Percentiles rank a stretch among this genome's conserved stretches.
These are phyloP conservation scores for Anarhynchus alexandrinus DNA, from an alignment of 2,113 vertebrate species.

Conservation along the genomic window DNA sequence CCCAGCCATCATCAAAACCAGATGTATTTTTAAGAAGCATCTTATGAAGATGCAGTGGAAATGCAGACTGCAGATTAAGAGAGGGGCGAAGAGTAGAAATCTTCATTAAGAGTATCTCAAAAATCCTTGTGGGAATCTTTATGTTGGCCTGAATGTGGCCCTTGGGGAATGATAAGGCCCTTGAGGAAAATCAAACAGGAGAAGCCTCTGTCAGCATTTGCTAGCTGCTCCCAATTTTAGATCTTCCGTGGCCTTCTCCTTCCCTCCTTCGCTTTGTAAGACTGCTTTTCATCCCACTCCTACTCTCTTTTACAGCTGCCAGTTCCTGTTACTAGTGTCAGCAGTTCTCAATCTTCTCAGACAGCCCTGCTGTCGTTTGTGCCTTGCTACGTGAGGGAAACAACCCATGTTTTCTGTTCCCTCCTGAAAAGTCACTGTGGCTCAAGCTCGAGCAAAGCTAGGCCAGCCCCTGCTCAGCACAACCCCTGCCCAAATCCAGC, in stretches of 20 bases:
- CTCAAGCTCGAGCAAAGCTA: neutral
- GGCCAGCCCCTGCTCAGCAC: neutral
- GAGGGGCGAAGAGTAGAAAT: neutral
- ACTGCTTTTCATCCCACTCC: neutral
- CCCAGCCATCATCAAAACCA: neutral
- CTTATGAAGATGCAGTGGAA: neutral
- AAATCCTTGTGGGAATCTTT: neutral
- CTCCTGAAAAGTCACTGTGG: neutral
- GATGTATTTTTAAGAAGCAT: neutral
- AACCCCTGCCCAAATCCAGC: neutral
- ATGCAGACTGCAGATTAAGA: neutral
- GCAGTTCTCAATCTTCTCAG: constrained; percentile 24
- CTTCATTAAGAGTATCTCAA: neutral
- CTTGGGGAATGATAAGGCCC: neutral
- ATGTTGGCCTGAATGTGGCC: neutral
- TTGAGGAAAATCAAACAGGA: neutral
- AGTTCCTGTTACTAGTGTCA: constrained; percentile 39
- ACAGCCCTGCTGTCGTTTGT: neutral
- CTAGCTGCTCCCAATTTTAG: neutral
- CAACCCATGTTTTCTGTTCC: constrained; percentile 2
- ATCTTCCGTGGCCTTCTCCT: neutral
- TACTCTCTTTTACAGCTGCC: constrained; percentile 10
- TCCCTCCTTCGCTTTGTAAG: neutral
- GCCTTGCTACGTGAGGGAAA: neutral
- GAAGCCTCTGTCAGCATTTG: neutral